phyloP scores from a whole-genome alignment of 2,113 vertebrate species.

The Hassar affinis region DNA sequence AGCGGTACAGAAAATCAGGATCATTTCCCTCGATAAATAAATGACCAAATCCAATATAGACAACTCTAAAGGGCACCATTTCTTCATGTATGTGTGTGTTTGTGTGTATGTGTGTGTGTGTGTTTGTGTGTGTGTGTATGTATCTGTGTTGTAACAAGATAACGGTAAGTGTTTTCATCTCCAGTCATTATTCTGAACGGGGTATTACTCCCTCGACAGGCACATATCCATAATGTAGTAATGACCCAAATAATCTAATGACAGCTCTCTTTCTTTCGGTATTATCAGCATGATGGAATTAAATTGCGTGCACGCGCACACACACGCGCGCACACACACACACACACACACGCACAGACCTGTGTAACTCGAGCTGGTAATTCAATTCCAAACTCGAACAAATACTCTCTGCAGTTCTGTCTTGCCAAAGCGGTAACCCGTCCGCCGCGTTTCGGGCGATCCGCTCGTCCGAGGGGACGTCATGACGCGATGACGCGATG shows the following conservation, averaged over 20 bases:
- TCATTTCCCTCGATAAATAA: too few relatives aligned
- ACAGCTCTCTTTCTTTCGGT: slow-evolving; percentile 33
- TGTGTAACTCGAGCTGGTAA: slow-evolving; percentile 45
- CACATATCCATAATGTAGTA: slow-evolving; percentile 41
- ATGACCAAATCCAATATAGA: too few relatives aligned
- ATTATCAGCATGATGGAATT: slow-evolving; percentile 23
- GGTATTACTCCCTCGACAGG: slow-evolving; percentile 4
- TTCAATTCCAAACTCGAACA: slow-evolving; percentile 15
- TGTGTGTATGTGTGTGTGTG: not conserved
- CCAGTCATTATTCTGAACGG: slow-evolving; percentile 21
- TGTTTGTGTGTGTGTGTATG: not conserved
- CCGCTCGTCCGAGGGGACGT: slow-evolving; percentile 39
- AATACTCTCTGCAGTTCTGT: slow-evolving; percentile 49
- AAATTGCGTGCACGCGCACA: slow-evolving; percentile 39
- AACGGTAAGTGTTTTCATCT: not conserved
- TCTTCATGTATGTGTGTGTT: not conserved
- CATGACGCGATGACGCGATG: too few relatives aligned
- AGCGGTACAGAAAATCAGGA: too few relatives aligned
- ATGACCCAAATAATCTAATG: slow-evolving; percentile 38
- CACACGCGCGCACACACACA: slow-evolving; percentile 36
- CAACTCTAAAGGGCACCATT: not conserved
- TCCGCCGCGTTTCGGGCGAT: slow-evolving; percentile 54
- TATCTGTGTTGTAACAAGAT: not conserved
- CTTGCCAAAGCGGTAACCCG: slow-evolving; percentile 16
- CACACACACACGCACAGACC: slow-evolving; percentile 45